Evolutionary conservation across 2,113 vertebrate genomes (phyloP), one percentile per base, ranked within the genome.

Genomic region (Lepus europaeus): DNA sequence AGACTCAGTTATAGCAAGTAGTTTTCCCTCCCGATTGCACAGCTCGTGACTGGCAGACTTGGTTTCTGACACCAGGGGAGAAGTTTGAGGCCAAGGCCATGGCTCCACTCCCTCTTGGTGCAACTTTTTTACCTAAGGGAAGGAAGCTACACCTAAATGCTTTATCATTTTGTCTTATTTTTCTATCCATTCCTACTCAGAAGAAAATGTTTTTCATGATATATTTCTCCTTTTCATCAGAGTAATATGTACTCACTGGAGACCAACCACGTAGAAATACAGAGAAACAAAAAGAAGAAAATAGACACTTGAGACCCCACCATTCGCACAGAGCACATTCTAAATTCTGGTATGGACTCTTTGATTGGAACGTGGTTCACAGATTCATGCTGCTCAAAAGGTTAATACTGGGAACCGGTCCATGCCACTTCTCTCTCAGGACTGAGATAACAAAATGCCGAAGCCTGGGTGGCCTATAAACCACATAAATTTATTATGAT

Each of bases 181-280:
- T 63, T 68, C 45, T 85, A 90, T 23, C 49, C 56, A 76, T 31
- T 4, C 70, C 31, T 88, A 76, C 10, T n/a, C 6, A 91, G 91
- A 74, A 16, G 12, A 49, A 85, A 56, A 94, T n/a, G 6, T 56
- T 88, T 92, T 88, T 70, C 36, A 73, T 77, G 63, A 88, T 63
- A 49, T 49, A 22, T 89, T 74, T 89, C 92, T 77, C 29, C 29
- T 89, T 92, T 93, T 90, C 36, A 87, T 73, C 72, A 85, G 85
- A 90, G 20, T 66, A 76, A 3, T 45, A 90, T 59, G 72, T 93
- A n/a, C 84, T 89, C 39, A 64, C 22, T 9, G 20, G 91, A 86
- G 93, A 70, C 31, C 25, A 83, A 70, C 31, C 25, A 83, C 14
- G 53, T 76, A 79, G 59, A 31, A 91, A 80, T 76, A 74, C 1